Evolutionary conservation across 2,797 vertebrate species (phyloP), one percentile per base, ranked within the genome.

Genomic region (Heliangelus exortis): DNA sequence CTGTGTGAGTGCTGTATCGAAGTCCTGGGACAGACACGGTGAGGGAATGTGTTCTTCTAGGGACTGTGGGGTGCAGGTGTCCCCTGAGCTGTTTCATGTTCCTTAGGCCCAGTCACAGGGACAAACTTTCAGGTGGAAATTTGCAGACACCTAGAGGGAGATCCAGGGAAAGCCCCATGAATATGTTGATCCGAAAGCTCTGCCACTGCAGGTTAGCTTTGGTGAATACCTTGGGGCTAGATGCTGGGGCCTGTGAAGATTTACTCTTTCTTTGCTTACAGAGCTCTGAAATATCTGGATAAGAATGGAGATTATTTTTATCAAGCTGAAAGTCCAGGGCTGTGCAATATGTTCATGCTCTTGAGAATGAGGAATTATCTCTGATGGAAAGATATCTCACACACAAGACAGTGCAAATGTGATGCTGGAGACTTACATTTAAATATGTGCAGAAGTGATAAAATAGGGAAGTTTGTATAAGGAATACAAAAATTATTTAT

Each of bases 281-380:
- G 76, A 83, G 23, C 45, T 81, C 79, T 78, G 79, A 84, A 87
- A 85, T 31, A 23, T 90, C 87, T 92, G 48, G 59, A 53, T 73
- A 86, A 80, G 54, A 68, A 62, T 15, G 14, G 50, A 93, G 65
- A 90, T 95, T 54, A 75, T 65, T 84, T 77, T 89, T 78, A 65
- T 75, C 76, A 78, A 58, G 50, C 29, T 78, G 76, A 57, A 91
- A 83, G 54, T 89, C 68, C 36, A 48, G 34, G 16, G 39, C n/a
- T 84, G 6, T 78, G 54, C 62, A 72, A 33, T 61, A 45, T 12
- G 16, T 83, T 74, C 0, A 0, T 68, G 50, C 58, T 68, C 79
- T 68, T 55, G 66, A 91, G 82, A 72, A n/a, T n/a, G 22, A 75
- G 47, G 54, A 85, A 91, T 92, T 87, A 26, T 31, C 22, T 83